Conservation (phyloP, 1,140 invertebrate genomes). For the Eufriesea mexicana region DNA sequence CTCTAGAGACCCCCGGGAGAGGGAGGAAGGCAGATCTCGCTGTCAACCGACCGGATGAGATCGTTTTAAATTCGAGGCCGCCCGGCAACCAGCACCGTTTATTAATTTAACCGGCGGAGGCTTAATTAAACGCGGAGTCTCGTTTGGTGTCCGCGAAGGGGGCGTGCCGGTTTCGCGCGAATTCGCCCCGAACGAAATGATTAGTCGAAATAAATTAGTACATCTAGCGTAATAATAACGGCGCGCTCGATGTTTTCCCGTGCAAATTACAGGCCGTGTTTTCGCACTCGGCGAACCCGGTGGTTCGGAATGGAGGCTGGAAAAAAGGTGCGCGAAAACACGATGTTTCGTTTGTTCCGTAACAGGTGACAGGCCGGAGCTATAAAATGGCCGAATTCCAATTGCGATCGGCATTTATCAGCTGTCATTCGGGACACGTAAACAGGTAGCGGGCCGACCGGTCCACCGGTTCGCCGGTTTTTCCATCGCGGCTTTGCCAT, state of each 20-base stretch:
- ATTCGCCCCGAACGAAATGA: not conserved
- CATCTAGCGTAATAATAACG: not conserved
- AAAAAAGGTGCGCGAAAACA: constrained; percentile 27
- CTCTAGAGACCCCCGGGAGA: not conserved
- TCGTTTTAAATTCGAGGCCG: constrained; percentile 1
- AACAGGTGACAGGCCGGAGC: constrained; percentile 55
- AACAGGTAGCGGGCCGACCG: constrained; percentile 33
- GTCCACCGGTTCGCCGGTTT: constrained; percentile 13
- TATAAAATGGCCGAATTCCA: constrained; percentile 57
- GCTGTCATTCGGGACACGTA: constrained; percentile 66
- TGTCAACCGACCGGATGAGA: not conserved
- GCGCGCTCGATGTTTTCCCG: not conserved
- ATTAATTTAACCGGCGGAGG: constrained; percentile 3
- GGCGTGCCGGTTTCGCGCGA: not conserved
- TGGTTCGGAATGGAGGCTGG: not conserved
- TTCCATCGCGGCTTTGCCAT: constrained; percentile 10
- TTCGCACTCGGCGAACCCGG: not conserved
- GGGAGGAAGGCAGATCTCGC: not conserved
- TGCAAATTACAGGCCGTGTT: constrained; percentile 1
- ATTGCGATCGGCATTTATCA: constrained; percentile 63
- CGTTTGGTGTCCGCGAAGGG: not conserved
- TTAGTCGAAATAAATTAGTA: constrained; percentile 8
- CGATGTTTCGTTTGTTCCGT: constrained; percentile 52
- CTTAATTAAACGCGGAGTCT: constrained; percentile 4
- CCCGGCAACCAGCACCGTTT: not conserved